Conservation (phyloP, 2,888 invertebrate species). For the Cataglyphis cursor region DNA sequence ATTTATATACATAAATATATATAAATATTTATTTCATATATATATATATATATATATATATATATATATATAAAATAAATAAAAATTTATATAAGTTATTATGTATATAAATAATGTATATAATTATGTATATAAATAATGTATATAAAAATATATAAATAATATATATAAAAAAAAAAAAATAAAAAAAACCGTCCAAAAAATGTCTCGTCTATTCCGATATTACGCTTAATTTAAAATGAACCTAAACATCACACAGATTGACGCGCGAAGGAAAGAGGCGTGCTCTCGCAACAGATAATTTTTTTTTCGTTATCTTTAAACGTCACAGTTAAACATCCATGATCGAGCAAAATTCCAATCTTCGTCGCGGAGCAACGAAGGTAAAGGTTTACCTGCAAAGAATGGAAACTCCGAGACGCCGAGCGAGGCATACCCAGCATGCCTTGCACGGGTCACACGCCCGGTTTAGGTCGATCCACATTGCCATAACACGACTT, state of each 20-base stretch:
- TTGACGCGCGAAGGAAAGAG: background rate
- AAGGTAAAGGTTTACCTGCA: slow-evolving; percentile 73
- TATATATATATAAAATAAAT: no score
- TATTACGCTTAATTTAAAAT: background rate
- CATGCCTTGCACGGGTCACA: slow-evolving; percentile 75
- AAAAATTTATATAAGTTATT: no score
- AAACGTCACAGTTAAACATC: slow-evolving; percentile 1
- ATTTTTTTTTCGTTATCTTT: background rate
- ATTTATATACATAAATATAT: no score
- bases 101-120: no score
- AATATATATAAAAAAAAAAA: no score
- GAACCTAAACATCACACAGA: background rate
- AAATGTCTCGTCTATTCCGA: background rate
- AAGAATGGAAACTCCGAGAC: slow-evolving; percentile 54
- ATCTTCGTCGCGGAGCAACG: background rate
- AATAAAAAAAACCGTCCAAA: background rate
- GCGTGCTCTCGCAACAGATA: background rate
- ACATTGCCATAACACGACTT: slow-evolving; percentile 46
- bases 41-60: no score
- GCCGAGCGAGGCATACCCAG: slow-evolving; percentile 72
- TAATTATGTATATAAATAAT: no score
- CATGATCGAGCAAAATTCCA: slow-evolving; percentile 12
- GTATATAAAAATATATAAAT: no score
- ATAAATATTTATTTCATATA: no score
- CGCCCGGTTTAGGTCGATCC: slow-evolving; percentile 66